Conservation (phyloP, 2,888 invertebrate species). For the Alitta virens region DNA sequence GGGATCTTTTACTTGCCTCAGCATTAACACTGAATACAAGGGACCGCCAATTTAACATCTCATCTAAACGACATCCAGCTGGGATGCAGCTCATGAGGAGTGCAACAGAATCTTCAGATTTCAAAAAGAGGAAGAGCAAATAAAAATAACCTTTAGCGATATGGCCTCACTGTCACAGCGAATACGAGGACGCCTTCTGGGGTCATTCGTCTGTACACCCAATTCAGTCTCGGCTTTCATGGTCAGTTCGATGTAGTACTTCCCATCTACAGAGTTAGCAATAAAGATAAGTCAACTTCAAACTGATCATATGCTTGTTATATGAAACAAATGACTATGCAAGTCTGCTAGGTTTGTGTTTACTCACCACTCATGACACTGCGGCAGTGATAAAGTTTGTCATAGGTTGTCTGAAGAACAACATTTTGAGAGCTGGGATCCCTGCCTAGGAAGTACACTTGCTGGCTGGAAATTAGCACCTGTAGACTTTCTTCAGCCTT, state of each 20-base stretch:
- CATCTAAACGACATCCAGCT: no score
- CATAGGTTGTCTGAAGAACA: conserved; percentile 48
- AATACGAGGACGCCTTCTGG: conserved; percentile 71
- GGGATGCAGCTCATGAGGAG: no score
- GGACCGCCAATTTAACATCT: no score
- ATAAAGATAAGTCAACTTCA: no score
- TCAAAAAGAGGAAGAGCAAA: no score
- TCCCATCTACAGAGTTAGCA: conserved; percentile 46
- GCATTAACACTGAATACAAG: no score
- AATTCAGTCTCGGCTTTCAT: conserved; percentile 60
- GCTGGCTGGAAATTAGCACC: conserved; percentile 74
- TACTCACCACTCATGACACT: conserved; percentile 25
- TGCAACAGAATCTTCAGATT: no score
- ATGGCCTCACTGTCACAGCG: conserved; percentile 73
- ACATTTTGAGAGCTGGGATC: conserved; percentile 42
- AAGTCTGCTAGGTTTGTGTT: no score
- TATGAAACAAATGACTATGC: no score
- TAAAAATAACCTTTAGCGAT: conserved; percentile 59
- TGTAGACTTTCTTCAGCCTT: conserved; percentile 75
- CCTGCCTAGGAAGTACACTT: conserved; percentile 71
- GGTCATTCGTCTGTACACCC: conserved; percentile 49
- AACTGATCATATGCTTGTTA: no score
- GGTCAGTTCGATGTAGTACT: conserved; percentile 69
- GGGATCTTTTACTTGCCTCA: no score
- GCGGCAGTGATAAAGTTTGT: conserved; percentile 39